A percentile compares a stretch with the other conserved stretches of the same genome.
Conservation (phyloP, 2,888 invertebrate species). For the Drosophila kanekoi region DNA sequence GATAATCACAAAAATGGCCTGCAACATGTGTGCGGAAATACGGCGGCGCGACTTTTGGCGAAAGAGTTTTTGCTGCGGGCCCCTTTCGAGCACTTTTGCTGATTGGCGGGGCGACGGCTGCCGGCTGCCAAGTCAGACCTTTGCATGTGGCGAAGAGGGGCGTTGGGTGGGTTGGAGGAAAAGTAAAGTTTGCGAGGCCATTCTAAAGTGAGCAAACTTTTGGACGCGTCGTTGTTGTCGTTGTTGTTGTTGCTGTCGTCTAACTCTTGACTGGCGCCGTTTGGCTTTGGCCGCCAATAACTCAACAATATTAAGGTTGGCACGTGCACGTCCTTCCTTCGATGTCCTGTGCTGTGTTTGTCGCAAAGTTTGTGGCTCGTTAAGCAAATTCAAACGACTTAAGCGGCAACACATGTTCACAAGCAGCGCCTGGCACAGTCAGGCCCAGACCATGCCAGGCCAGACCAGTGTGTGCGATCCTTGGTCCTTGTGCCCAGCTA, state of each 20-base stretch:
- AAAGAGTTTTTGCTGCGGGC: constrained; percentile 63
- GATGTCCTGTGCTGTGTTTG: constrained; percentile 58
- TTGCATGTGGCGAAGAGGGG: not conserved
- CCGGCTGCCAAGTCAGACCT: constrained; percentile 23
- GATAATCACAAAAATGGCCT: constrained; percentile 76
- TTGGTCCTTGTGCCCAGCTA: constrained; percentile 17
- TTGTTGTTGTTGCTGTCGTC: constrained; percentile 30
- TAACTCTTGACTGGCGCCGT: constrained; percentile 77
- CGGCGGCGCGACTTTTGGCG: constrained; percentile 73
- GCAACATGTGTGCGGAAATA: constrained; percentile 81
- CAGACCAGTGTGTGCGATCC: constrained; percentile 20
- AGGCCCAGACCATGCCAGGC: not conserved
- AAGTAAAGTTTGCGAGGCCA: constrained; percentile 61
- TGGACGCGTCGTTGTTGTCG: constrained; percentile 45
- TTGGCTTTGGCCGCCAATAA: constrained; percentile 80
- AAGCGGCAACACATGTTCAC: constrained; percentile 79
- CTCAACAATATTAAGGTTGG: constrained; percentile 81
- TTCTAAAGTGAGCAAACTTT: constrained; percentile 75
- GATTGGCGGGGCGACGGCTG: constrained; percentile 62
- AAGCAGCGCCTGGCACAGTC: constrained; percentile 51
- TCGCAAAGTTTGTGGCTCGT: constrained; percentile 81
- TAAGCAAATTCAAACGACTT: constrained; percentile 82
- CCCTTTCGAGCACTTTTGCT: constrained; percentile 68
- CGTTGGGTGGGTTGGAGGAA: not conserved
- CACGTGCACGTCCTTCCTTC: constrained; percentile 65